Percentiles rank a stretch among this genome's conserved stretches.
Conservation (phyloP, 2,797 vertebrate genomes). For the Sternotherus odoratus region DNA sequence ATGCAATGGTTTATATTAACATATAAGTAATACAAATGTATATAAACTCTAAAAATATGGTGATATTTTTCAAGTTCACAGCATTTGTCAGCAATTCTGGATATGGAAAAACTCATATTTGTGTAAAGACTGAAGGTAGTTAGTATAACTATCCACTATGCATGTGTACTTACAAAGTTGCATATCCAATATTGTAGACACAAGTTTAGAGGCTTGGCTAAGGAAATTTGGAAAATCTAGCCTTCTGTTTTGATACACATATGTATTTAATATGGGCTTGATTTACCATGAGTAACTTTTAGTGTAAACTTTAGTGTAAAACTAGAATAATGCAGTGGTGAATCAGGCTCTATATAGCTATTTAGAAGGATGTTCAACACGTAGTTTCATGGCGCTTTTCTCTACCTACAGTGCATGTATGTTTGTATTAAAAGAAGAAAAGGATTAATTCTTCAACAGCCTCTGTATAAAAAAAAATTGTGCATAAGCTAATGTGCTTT, state of each 20-base stretch:
- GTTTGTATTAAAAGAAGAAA: constrained; percentile 63
- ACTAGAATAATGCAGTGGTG: constrained; percentile 8
- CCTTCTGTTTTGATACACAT: not conserved
- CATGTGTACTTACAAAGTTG: not conserved
- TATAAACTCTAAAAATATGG: not conserved
- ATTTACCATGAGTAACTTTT: not conserved
- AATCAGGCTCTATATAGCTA: constrained; percentile 20
- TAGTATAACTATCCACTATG: not conserved
- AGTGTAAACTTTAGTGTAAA: not conserved
- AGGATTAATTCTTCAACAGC: constrained; percentile 68
- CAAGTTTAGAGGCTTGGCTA: not conserved
- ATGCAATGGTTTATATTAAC: not conserved
- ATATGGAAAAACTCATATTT: not conserved
- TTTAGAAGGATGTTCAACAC: constrained; percentile 51
- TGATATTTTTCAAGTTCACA: not conserved
- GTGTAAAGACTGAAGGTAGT: not conserved
- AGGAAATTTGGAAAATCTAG: constrained; percentile 6
- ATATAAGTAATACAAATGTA: not conserved
- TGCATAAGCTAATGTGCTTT: constrained; percentile 72
- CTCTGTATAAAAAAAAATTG: constrained; percentile 73
- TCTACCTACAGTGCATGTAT: constrained; percentile 51
- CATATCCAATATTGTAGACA: not conserved
- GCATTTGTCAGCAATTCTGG: not conserved
- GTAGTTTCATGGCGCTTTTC: constrained; percentile 47
- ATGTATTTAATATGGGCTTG: not conserved